Evolutionary conservation across 2,888 invertebrate species (phyloP).

Genomic region (Synanthedon myopaeformis): DNA sequence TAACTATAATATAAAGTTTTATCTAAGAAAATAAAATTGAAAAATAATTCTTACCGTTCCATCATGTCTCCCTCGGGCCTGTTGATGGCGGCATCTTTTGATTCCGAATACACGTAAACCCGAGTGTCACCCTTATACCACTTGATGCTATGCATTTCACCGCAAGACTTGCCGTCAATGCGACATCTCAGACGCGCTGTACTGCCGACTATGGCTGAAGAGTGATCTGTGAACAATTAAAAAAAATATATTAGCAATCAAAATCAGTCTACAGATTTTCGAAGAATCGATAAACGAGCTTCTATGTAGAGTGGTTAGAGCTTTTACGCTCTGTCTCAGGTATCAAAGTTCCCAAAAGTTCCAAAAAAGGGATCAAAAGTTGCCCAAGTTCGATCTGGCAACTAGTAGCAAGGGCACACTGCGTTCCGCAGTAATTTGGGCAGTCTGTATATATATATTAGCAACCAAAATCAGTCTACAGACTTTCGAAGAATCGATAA

Average conservation of each 20-base stretch:
- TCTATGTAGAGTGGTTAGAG: too few species aligned
- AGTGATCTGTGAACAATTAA: slow-evolving; percentile 52
- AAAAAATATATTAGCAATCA: not conserved
- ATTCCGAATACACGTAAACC: slow-evolving; percentile 82
- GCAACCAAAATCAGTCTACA: too few species aligned
- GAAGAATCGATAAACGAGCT: too few species aligned
- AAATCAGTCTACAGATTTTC: too few species aligned
- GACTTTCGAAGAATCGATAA: too few species aligned
- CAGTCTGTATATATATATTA: too few species aligned
- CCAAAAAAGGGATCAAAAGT: too few species aligned
- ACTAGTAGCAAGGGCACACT: too few species aligned
- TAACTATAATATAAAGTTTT: not conserved
- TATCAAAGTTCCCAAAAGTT: too few species aligned
- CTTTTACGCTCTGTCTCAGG: too few species aligned
- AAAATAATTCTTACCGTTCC: slow-evolving; percentile 69
- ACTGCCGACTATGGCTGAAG: slow-evolving; percentile 77
- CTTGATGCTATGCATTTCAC: slow-evolving; percentile 84
- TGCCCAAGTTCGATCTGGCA: too few species aligned
- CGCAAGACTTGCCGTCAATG: slow-evolving; percentile 79
- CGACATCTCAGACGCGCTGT: slow-evolving; percentile 79
- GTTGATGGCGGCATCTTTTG: slow-evolving; percentile 73
- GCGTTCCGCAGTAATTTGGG: too few species aligned
- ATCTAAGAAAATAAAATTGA: not conserved
- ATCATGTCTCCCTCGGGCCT: slow-evolving; percentile 78
- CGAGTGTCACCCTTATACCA: slow-evolving; percentile 82